Conservation (phyloP, 2,113 vertebrate genomes). For the Etheostoma spectabile region DNA sequence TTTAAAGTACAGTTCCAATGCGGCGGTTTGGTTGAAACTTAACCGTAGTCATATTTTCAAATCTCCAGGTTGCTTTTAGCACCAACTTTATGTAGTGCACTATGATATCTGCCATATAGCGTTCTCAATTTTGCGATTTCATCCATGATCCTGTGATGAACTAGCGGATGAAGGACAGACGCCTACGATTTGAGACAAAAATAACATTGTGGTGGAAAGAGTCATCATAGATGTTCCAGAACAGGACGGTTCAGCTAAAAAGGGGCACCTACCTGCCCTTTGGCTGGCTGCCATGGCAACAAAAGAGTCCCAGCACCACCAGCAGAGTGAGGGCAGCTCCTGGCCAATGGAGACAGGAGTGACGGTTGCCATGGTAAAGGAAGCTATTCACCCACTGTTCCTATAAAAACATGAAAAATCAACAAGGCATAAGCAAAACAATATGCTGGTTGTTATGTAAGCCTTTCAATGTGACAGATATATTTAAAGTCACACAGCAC, state of each 20-base stretch:
- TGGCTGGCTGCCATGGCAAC: conserved; percentile 93
- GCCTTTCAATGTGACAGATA: not conserved
- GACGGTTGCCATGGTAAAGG: conserved; percentile 93
- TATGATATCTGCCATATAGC: too few species aligned
- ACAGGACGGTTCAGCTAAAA: not conserved
- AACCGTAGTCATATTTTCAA: too few species aligned
- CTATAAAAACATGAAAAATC: conserved; percentile 74
- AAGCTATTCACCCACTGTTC: conserved; percentile 91
- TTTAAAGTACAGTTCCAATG: too few species aligned
- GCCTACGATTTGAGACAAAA: too few species aligned
- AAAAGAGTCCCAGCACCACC: conserved; percentile 90
- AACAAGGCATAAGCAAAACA: not conserved
- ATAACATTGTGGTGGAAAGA: too few species aligned
- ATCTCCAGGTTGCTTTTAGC: too few species aligned
- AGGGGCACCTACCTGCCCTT: conserved; percentile 87
- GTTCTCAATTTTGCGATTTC: too few species aligned
- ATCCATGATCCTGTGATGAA: too few species aligned
- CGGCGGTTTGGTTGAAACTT: too few species aligned
- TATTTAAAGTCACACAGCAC: not conserved
- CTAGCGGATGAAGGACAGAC: too few species aligned
- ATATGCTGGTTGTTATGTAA: not conserved
- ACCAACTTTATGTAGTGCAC: too few species aligned
- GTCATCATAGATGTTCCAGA: not conserved
- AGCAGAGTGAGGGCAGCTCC: conserved; percentile 93
- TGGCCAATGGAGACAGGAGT: conserved; percentile 97